A percentile compares a stretch with the other conserved stretches of the same genome.
These are phyloP conservation scores for Drosophila neotestacea DNA, from an alignment of 2,888 invertebrate genomes.

Conservation along the genomic window DNA sequence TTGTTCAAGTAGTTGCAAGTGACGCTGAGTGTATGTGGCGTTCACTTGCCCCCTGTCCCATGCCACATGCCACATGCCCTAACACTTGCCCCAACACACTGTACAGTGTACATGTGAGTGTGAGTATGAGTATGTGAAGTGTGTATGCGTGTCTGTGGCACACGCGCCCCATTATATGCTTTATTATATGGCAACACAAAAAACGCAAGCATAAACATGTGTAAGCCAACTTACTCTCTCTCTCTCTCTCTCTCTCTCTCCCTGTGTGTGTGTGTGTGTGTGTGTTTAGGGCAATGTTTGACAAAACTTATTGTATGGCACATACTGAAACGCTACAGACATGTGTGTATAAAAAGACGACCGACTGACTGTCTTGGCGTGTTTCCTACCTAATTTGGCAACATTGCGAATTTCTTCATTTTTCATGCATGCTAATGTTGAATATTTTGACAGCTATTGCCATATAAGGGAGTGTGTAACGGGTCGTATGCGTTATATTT, in stretches of 20 bases:
- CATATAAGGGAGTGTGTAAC: neutral
- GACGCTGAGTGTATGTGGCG: constrained; percentile 60
- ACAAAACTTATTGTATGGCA: constrained; percentile 55
- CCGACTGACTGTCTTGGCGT: constrained; percentile 15
- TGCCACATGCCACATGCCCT: constrained; percentile 1
- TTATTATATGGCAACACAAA: constrained; percentile 61
- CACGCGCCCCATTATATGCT: constrained; percentile 72
- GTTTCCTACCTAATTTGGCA: constrained; percentile 69
- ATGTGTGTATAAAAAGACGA: constrained; percentile 15
- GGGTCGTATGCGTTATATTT: constrained; percentile 19
- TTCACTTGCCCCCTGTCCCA: neutral
- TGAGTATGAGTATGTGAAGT: constrained; percentile 50
- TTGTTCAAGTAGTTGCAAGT: constrained; percentile 73
- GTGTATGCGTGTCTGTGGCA: constrained; percentile 68
- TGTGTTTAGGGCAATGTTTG: constrained; percentile 42
- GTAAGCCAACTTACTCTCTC: constrained; percentile 37
- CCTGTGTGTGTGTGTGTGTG: constrained; percentile 16
- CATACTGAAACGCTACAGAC: constrained; percentile 28
- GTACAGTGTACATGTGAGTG: constrained; percentile 12
- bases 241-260: constrained; percentile 3
- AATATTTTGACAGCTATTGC: constrained; percentile 70
- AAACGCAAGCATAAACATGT: constrained; percentile 57
- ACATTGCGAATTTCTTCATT: constrained; percentile 74
- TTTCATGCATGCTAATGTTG: constrained; percentile 77
- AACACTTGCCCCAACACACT: constrained; percentile 1